phyloP scores from a whole-genome alignment of 2,888 invertebrate species.

The Drosophila neutralis region DNA sequence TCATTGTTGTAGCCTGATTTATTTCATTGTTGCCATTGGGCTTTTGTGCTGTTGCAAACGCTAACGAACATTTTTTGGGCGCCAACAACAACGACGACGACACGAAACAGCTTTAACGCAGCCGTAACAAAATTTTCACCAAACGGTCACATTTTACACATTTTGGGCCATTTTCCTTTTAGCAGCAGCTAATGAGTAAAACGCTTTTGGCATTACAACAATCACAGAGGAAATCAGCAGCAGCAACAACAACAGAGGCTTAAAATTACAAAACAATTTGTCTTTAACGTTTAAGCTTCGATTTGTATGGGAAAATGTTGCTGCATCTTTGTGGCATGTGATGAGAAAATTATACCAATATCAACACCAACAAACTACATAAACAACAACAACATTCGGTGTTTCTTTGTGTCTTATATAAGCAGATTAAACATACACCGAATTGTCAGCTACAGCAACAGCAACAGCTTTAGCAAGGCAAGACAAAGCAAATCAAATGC shows the following conservation, averaged over 20 bases:
- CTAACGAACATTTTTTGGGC: slow-evolving; percentile 60
- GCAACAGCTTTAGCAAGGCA: not conserved
- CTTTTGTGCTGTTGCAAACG: slow-evolving; percentile 36
- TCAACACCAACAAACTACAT: slow-evolving; percentile 27
- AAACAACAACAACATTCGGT: slow-evolving; percentile 15
- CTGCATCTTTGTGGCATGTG: slow-evolving; percentile 55
- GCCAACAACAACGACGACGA: slow-evolving; percentile 3
- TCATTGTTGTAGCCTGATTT: slow-evolving; percentile 57
- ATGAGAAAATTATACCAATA: slow-evolving; percentile 57
- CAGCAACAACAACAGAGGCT: slow-evolving; percentile 26
- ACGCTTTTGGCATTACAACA: slow-evolving; percentile 57
- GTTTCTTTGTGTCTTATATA: slow-evolving; percentile 50
- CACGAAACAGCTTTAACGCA: slow-evolving; percentile 2
- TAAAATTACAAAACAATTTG: slow-evolving; percentile 76
- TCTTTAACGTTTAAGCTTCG: slow-evolving; percentile 50
- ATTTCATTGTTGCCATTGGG: slow-evolving; percentile 50
- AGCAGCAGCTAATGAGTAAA: slow-evolving; percentile 75
- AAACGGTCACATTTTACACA: slow-evolving; percentile 27
- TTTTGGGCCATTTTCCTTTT: slow-evolving; percentile 64
- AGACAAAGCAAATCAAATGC: slow-evolving; percentile 35
- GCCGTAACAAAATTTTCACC: slow-evolving; percentile 52
- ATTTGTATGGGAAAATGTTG: slow-evolving; percentile 73
- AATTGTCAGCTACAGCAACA: slow-evolving; percentile 18
- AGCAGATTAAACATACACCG: slow-evolving; percentile 56
- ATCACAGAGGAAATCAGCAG: slow-evolving; percentile 7